Evolutionary conservation across 92 coral and sea anemone genomes (phyloP).

Genomic region (Heliopora coerulea): DNA sequence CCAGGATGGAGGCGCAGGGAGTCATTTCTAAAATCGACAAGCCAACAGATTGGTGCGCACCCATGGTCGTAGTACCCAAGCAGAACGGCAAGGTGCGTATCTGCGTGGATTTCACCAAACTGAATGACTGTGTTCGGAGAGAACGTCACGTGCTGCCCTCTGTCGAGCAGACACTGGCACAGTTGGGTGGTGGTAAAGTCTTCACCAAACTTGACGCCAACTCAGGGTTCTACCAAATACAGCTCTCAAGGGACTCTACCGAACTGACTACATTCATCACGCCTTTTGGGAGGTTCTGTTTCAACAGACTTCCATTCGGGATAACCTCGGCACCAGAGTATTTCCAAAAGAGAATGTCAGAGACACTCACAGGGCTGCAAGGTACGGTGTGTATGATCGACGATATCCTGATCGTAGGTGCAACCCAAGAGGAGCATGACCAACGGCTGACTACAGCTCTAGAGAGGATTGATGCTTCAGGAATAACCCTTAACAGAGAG

Average conservation of each 20-base stretch:
- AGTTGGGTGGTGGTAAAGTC: slow-evolving; percentile 44
- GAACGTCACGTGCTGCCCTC: slow-evolving; percentile 61
- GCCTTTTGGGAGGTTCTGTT: slow-evolving; percentile 52
- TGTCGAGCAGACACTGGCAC: slow-evolving; percentile 54
- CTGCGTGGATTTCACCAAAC: slow-evolving; percentile 46
- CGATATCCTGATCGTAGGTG: slow-evolving; percentile 42
- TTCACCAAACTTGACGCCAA: slow-evolving; percentile 58
- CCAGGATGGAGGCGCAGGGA: background rate
- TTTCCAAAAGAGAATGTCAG: slow-evolving; percentile 50
- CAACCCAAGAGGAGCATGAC: slow-evolving; percentile 49
- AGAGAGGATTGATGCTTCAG: slow-evolving; percentile 44
- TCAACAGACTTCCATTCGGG: slow-evolving; percentile 54
- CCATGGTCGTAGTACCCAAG: too few species aligned
- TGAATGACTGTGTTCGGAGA: slow-evolving; percentile 52
- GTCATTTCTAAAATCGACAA: background rate
- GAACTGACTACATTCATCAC: slow-evolving; percentile 44
- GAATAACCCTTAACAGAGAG: slow-evolving; percentile 59
- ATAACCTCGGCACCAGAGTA: slow-evolving; percentile 46
- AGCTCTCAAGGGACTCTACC: slow-evolving; percentile 23
- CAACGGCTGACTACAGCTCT: slow-evolving; percentile 48
- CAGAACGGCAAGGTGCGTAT: too few species aligned
- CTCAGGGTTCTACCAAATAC: slow-evolving; percentile 47
- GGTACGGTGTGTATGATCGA: slow-evolving; percentile 45
- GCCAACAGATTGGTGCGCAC: slow-evolving; percentile 15
- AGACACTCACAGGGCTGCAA: slow-evolving; percentile 42